phyloP scores from a whole-genome alignment of 2,888 invertebrate species.

The Diarsia rubi region DNA sequence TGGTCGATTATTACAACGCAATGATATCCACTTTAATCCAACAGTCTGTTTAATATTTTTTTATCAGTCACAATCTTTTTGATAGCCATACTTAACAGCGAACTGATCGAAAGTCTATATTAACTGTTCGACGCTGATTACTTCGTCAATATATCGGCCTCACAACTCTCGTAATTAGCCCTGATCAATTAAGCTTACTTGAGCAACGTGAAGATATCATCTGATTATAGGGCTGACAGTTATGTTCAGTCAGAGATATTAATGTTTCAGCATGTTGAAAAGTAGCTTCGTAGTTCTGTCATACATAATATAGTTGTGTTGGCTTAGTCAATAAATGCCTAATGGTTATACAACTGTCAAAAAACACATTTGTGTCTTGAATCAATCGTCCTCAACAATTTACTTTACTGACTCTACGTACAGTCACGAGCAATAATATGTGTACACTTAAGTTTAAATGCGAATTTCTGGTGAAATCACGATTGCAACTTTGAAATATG shows the following conservation, averaged over 20 bases:
- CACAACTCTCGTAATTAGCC: slow-evolving; percentile 70
- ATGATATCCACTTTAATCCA: slow-evolving; percentile 1
- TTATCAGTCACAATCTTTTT: slow-evolving; percentile 27
- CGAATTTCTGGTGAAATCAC: no score
- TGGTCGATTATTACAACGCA: background rate
- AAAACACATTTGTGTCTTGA: background rate
- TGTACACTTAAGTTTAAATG: no score
- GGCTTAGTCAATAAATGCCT: no score
- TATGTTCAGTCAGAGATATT: background rate
- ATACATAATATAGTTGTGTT: background rate
- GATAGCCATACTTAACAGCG: slow-evolving; percentile 27
- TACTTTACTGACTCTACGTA: background rate
- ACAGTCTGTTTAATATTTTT: background rate
- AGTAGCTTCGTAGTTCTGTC: background rate
- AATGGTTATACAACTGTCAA: background rate
- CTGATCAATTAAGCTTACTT: slow-evolving; percentile 70
- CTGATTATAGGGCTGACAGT: slow-evolving; percentile 48
- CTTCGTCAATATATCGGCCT: slow-evolving; percentile 65
- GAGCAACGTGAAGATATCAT: slow-evolving; percentile 57
- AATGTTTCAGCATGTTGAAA: background rate
- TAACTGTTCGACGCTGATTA: slow-evolving; percentile 56
- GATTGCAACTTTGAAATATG: no score
- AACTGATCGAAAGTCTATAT: slow-evolving; percentile 46
- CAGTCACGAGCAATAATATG: no score
- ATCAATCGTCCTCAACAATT: background rate